These are phyloP conservation scores for Phaethon lepturus DNA, from an alignment of 2,113 vertebrate genomes.

Conservation along the genomic window DNA sequence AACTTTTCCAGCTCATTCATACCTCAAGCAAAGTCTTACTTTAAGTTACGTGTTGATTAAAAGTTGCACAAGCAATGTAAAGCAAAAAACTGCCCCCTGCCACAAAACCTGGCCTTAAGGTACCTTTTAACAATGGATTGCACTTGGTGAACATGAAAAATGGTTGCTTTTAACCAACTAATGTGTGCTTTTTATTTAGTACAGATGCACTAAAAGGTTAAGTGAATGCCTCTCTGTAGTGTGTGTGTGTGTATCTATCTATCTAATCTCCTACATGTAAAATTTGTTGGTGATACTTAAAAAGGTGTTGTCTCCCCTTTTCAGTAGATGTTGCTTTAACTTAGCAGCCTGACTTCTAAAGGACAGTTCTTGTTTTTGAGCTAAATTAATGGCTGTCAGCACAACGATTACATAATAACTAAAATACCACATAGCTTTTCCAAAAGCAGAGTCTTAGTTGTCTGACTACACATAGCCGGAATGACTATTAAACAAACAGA, in stretches of 20 bases:
- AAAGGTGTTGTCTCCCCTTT: not conserved
- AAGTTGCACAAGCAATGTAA: not conserved
- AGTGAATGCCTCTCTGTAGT: not conserved
- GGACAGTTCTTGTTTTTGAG: not conserved
- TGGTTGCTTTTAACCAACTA: not conserved
- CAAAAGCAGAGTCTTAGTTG: not conserved
- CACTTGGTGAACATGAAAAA: not conserved
- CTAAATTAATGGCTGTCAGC: not conserved
- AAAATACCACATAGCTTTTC: not conserved
- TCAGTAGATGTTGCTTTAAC: not conserved
- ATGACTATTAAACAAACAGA: not conserved
- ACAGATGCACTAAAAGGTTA: not conserved
- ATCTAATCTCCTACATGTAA: too few species aligned
- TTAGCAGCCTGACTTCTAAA: not conserved
- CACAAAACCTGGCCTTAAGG: not conserved
- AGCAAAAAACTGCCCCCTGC: not conserved
- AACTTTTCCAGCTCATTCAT: not conserved
- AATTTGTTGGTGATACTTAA: not conserved
- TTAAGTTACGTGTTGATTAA: not conserved
- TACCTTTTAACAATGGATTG: not conserved
- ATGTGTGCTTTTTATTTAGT: not conserved
- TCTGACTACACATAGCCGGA: not conserved
- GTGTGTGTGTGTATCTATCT: not conserved
- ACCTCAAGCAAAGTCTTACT: rapidly evolving
- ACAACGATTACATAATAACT: rapidly evolving